These are phyloP conservation scores for Morpho helenor DNA, from an alignment of 2,888 invertebrate genomes.

Conservation along the genomic window DNA sequence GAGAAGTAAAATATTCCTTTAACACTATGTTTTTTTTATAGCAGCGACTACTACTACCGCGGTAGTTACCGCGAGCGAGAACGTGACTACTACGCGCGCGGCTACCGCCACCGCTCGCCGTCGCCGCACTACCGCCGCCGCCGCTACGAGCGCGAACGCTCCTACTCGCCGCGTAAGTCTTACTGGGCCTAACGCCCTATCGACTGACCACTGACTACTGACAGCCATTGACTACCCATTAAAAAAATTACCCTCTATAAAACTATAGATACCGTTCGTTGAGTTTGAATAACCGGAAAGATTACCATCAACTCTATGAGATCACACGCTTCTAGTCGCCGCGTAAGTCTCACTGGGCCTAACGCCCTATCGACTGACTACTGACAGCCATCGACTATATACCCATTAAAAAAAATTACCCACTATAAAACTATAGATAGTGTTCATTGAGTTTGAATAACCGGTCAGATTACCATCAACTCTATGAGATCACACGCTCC, in stretches of 20 bases:
- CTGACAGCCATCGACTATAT: background rate
- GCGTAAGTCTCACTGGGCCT: constrained; percentile 82
- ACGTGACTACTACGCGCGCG: constrained; percentile 75
- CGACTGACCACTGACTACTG: too few relatives aligned
- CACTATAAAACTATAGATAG: too few relatives aligned
- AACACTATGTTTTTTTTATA: background rate
- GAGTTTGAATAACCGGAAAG: too few relatives aligned
- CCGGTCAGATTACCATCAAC: constrained; percentile 76
- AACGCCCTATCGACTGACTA: background rate
- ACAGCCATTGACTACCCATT: too few relatives aligned
- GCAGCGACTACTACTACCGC: constrained; percentile 60
- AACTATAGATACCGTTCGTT: too few relatives aligned
- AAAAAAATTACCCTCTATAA: too few relatives aligned
- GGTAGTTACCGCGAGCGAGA: constrained; percentile 76
- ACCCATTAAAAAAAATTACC: background rate
- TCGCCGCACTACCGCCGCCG: constrained; percentile 86
- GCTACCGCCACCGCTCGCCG: constrained; percentile 81
- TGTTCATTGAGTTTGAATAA: too few relatives aligned
- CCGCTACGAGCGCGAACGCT: constrained; percentile 87
- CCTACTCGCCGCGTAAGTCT: constrained; percentile 90
- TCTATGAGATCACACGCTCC: constrained; percentile 87
- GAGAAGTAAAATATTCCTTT: too few relatives aligned
- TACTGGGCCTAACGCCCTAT: constrained; percentile 34
- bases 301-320: too few relatives aligned
- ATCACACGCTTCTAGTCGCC: constrained; percentile 79